Evolutionary conservation across 1,140 invertebrate genomes (phyloP).

Genomic region (Panagrolaimus sp.): DNA sequence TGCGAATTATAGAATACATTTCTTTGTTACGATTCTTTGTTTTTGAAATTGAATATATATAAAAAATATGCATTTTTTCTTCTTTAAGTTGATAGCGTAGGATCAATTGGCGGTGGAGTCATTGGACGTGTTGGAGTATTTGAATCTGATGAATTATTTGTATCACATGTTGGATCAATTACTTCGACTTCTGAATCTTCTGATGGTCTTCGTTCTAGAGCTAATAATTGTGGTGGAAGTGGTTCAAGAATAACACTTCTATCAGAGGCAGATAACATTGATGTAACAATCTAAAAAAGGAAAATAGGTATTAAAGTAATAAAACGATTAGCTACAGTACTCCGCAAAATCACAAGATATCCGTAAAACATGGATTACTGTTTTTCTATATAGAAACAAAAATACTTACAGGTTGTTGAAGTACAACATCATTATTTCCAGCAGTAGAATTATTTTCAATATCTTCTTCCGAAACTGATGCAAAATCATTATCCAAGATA

Average conservation of each 20-base stretch:
- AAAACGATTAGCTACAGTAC: too few species aligned
- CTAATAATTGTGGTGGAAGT: not conserved
- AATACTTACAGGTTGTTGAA: not conserved
- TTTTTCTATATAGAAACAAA: too few species aligned
- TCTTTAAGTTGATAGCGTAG: too few species aligned
- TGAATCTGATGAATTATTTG: too few species aligned
- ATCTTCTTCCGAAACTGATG: not conserved
- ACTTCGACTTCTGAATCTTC: constrained; percentile 7
- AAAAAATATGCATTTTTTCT: too few species aligned
- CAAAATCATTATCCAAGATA: constrained; percentile 4
- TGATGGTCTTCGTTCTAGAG: not conserved
- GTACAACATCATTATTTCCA: not conserved
- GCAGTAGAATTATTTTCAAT: not conserved
- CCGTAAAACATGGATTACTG: too few species aligned
- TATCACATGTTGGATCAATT: not conserved
- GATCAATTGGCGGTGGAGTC: too few species aligned
- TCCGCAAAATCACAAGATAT: too few species aligned
- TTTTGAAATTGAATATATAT: too few species aligned
- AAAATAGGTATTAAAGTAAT: not conserved
- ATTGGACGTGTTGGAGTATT: too few species aligned
- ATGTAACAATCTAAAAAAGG: not conserved
- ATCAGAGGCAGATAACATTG: not conserved
- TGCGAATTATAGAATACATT: too few species aligned
- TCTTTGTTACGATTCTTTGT: too few species aligned
- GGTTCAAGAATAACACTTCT: not conserved